A percentile compares a stretch with the other conserved stretches of the same genome.
These are phyloP conservation scores for Sebastes nivosus DNA, from an alignment of 2,797 vertebrate genomes.

Conservation along the genomic window DNA sequence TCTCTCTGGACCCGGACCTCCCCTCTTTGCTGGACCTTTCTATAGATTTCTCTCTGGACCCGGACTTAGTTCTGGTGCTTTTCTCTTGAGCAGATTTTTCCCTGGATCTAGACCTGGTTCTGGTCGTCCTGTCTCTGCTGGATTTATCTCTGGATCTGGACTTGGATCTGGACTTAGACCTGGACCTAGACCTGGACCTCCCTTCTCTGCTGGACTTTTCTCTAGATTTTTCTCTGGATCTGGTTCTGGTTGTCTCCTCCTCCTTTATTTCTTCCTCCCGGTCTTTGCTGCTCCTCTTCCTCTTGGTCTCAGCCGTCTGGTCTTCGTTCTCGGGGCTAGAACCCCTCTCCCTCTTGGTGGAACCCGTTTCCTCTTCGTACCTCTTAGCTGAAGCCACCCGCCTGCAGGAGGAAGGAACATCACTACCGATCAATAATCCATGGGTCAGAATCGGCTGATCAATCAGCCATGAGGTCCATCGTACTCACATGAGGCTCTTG, in stretches of 20 bases:
- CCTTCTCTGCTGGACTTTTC: background rate
- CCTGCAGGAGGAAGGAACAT: slow-evolving; percentile 31
- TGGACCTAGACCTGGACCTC: background rate
- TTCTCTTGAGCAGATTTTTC: background rate
- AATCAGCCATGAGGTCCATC: fast-evolving
- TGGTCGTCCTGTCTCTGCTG: background rate
- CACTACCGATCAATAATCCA: background rate
- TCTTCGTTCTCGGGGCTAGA: slow-evolving; percentile 18
- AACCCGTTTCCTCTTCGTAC: slow-evolving; percentile 42
- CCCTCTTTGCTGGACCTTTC: background rate
- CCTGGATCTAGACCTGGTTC: background rate
- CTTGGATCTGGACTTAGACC: background rate
- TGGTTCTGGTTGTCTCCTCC: background rate
- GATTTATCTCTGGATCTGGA: background rate
- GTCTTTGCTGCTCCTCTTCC: slow-evolving; percentile 2
- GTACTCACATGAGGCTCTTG: slow-evolving; percentile 74
- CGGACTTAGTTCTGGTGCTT: background rate
- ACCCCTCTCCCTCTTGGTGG: slow-evolving; percentile 12
- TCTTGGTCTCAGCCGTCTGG: background rate
- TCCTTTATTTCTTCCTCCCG: background rate
- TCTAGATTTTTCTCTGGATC: background rate
- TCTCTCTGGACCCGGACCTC: slow-evolving; percentile 5
- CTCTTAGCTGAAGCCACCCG: slow-evolving; percentile 33
- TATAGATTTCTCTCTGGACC: background rate
- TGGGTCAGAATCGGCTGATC: background rate